phyloP scores from a whole-genome alignment of 2,888 invertebrate genomes.

The Tromatobia lineatoria region DNA sequence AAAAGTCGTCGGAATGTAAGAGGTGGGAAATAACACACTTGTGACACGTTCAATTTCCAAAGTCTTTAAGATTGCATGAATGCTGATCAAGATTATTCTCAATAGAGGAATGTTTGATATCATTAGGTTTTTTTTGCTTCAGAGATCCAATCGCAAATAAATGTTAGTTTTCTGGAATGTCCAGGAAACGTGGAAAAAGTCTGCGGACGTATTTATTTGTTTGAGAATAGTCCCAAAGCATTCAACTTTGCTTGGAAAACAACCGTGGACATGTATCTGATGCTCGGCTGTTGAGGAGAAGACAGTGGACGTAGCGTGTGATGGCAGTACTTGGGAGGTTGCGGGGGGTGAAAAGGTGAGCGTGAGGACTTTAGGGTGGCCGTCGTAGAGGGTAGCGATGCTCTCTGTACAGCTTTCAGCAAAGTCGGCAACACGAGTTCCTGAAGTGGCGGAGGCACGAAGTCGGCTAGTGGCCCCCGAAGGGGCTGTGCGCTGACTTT shows the following conservation, averaged over 20 bases:
- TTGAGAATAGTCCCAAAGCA: neutral
- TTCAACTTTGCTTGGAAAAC: conserved; percentile 17
- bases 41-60: too few species aligned
- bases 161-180: neutral
- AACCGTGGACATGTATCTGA: neutral
- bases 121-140: neutral
- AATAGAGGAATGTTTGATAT: neutral
- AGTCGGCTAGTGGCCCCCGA: conserved; percentile 83
- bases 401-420: conserved; percentile 80
- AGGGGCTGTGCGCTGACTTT: conserved; percentile 84
- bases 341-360: conserved; percentile 70
- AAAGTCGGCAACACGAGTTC: conserved; percentile 83
- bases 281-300: conserved; percentile 1
- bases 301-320: conserved; percentile 47
- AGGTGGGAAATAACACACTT: too few species aligned
- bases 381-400: conserved; percentile 74
- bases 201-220: neutral
- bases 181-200: neutral
- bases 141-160: neutral
- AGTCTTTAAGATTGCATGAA: too few species aligned
- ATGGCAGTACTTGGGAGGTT: conserved; percentile 67
- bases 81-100: neutral
- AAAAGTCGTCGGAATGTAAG: too few species aligned
- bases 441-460: conserved; percentile 81
- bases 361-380: conserved; percentile 72